Percentiles rank a stretch among this genome's conserved stretches.
Evolutionary conservation across 2,113 vertebrate genomes (phyloP).

Genomic region (Rissa tridactyla): DNA sequence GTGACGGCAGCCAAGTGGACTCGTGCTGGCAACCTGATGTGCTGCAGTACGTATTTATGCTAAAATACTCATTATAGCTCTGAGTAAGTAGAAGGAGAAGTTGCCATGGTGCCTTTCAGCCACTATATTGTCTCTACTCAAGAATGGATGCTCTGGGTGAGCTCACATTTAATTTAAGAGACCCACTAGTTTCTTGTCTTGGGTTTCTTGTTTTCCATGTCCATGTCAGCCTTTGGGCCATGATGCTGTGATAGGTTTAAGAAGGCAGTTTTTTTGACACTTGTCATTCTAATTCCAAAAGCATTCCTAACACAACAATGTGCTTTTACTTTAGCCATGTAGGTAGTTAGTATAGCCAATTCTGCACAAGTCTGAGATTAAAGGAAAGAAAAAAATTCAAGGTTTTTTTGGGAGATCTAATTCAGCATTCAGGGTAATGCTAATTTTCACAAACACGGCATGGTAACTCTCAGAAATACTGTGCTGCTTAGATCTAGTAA

Average conservation of each 20-base stretch:
- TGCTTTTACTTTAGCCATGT: not conserved
- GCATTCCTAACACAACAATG: not conserved
- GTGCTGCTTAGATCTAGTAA: not conserved
- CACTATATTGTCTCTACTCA: not conserved
- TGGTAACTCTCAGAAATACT: not conserved
- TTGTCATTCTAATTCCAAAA: not conserved
- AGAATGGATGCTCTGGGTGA: not conserved
- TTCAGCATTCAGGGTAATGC: not conserved
- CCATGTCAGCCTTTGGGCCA: not conserved
- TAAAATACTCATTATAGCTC: not conserved
- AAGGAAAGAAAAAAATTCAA: not conserved
- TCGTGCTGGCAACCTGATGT: not conserved
- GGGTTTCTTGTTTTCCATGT: not conserved
- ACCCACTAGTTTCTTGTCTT: not conserved
- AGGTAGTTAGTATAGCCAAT: not conserved
- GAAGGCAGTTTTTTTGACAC: not conserved
- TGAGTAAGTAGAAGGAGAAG: not conserved
- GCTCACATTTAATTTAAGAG: not conserved
- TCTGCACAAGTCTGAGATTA: not conserved
- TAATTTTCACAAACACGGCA: not conserved
- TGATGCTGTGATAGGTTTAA: not conserved
- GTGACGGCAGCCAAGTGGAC: not conserved
- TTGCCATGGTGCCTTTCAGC: not conserved
- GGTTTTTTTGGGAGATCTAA: not conserved
- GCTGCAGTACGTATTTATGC: not conserved